phyloP scores from a whole-genome alignment of 2,113 vertebrate genomes.

The Drymodes brunneopygia region DNA sequence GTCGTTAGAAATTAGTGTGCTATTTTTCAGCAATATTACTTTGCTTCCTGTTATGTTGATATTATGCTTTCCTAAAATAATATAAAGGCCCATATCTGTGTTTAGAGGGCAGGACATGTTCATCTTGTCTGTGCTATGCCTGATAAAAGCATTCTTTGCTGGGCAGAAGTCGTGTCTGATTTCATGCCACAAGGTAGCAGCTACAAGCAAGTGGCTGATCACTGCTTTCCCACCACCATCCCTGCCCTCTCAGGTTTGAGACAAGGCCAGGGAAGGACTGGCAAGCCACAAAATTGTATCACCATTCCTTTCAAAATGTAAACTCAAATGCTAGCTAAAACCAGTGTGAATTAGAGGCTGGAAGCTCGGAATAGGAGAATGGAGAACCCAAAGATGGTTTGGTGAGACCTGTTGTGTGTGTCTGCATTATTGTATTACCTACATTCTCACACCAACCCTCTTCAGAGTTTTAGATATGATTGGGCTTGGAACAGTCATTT shows the following conservation, averaged over 20 bases:
- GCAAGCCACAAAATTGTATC: background rate
- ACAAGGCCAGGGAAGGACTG: background rate
- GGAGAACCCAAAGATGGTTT: background rate
- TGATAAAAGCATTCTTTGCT: background rate
- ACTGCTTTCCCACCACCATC: background rate
- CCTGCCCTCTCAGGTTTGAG: background rate
- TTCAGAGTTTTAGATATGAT: background rate
- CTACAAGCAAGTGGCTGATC: background rate
- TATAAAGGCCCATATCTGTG: background rate
- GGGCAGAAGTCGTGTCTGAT: background rate
- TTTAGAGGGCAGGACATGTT: background rate
- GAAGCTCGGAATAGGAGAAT: background rate
- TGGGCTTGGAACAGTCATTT: background rate
- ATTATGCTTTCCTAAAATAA: background rate
- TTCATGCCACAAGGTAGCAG: background rate
- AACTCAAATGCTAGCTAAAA: background rate
- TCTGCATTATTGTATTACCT: background rate
- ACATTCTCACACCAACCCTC: background rate
- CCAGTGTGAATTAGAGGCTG: background rate
- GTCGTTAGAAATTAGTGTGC: background rate
- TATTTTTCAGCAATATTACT: background rate
- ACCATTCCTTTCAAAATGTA: background rate
- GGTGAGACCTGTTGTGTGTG: background rate
- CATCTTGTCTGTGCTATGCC: background rate
- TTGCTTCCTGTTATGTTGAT: background rate